Percentiles rank a stretch among this genome's conserved stretches.
Evolutionary conservation across 2,888 invertebrate species (phyloP).

Genomic region (Chymomyza fuscimana): DNA sequence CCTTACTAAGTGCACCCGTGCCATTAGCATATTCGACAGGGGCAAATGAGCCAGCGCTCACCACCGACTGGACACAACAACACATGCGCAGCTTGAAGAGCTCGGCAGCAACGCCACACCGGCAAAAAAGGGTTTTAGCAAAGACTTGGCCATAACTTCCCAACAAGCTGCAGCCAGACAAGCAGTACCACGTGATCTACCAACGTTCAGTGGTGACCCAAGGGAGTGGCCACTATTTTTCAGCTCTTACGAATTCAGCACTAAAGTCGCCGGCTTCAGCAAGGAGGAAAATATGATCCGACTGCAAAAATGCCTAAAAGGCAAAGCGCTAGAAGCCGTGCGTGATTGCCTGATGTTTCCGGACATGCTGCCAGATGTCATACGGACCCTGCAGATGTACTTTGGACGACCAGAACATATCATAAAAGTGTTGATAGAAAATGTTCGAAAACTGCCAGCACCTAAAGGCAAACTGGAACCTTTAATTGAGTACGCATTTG

Average conservation of each 20-base stretch:
- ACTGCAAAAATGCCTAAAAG: constrained; percentile 4
- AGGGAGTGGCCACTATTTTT: too few relatives aligned
- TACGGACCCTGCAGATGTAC: constrained; percentile 8
- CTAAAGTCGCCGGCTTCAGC: background rate
- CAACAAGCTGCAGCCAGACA: too few relatives aligned
- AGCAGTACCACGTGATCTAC: too few relatives aligned
- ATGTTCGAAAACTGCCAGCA: background rate
- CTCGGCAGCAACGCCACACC: too few relatives aligned
- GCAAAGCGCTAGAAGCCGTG: background rate
- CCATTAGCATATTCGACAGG: too few relatives aligned
- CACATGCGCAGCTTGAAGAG: too few relatives aligned
- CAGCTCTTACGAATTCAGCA: background rate
- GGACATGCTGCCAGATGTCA: constrained; percentile 1
- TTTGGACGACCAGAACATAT: constrained; percentile 6
- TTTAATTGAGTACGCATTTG: constrained; percentile 1
- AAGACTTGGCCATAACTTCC: too few relatives aligned
- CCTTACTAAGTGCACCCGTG: too few relatives aligned
- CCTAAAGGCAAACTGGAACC: constrained; percentile 2
- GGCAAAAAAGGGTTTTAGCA: too few relatives aligned
- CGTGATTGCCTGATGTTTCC: background rate
- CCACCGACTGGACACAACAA: too few relatives aligned
- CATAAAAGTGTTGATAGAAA: background rate
- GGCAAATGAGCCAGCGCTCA: too few relatives aligned
- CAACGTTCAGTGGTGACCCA: too few relatives aligned
- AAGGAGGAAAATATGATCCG: constrained; percentile 6